Evolutionary conservation across 2,113 vertebrate genomes (phyloP), one percentile per base, ranked within the genome.

Genomic region (Cebidichthys violaceus): DNA sequence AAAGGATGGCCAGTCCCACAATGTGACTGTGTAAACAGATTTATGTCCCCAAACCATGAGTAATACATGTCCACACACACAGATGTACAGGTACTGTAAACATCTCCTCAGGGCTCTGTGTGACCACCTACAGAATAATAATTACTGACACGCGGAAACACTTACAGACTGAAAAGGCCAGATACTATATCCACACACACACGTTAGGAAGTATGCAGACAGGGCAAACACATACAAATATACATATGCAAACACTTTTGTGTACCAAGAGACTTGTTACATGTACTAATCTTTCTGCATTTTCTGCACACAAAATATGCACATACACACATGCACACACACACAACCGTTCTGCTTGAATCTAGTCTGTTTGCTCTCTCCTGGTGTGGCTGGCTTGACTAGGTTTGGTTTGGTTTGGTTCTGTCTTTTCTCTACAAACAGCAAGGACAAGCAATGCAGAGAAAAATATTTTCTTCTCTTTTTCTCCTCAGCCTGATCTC

Each of bases 121-220:
- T 62, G 79, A 74, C 87, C 85, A 86, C 78, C 83, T 81, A 82
- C 66, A 86, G 61, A 86, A 91, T 82, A 77, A 90, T 83, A 89
- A 92, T 88, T 73, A 81, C 67, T 72, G 70, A 90, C 90, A 93
- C 79, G 88, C 35, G 74, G 88, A 90, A 92, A 82, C 76, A 72
- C 83, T 92, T 90, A 81, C 5, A 83, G 67, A 57, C 43, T 43
- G 20, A 39, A 84, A 64, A 57, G 75, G 27, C 61, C 14, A 75
- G 76, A 74, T 67, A 47, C 43, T 61, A 17, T 22, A 39, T 11
- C 14, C 45, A 77, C 29, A 39, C 27, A 77, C 60, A 61, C 54
- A 77, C 43, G 50, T 22, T 52, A 52, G 20, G 20, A 66, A 33
- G 20, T 60, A 66, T 72, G 39, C 17, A 74, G 17, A 55, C 43